phyloP scores from a whole-genome alignment of 2,888 invertebrate species.

The Chymomyza amoena region DNA sequence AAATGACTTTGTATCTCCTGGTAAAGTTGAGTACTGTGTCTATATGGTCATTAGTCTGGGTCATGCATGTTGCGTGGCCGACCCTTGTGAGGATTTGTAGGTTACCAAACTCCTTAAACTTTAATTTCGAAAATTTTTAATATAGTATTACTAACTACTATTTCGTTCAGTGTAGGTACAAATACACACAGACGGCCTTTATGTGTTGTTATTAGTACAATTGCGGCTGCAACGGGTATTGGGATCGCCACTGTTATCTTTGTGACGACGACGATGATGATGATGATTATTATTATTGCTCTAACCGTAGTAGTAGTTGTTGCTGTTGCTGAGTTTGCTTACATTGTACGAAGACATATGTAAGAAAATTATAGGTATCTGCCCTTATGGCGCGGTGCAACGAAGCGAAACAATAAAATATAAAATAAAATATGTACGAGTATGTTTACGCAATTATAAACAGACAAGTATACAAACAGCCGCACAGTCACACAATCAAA shows the following conservation, averaged over 20 bases:
- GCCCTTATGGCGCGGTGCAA: constrained; percentile 72
- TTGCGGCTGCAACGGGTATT: constrained; percentile 26
- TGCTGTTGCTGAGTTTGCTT: constrained; percentile 41
- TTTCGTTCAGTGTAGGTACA: constrained; percentile 35
- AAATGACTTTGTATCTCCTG: no score
- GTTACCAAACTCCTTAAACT: no score
- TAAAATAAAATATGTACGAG: constrained; percentile 75
- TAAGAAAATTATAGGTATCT: constrained; percentile 74
- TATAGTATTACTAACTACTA: not conserved
- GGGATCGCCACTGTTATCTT: not conserved
- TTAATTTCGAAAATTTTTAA: not conserved
- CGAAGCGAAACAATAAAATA: constrained; percentile 75
- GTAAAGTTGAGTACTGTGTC: no score
- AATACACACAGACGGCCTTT: constrained; percentile 3
- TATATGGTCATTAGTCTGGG: no score
- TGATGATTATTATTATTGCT: constrained; percentile 11
- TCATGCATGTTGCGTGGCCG: no score
- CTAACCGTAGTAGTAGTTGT: constrained; percentile 26
- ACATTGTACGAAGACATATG: constrained; percentile 66
- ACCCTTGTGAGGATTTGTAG: no score
- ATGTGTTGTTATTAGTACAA: constrained; percentile 66
- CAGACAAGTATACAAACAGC: constrained; percentile 38
- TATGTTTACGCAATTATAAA: constrained; percentile 73
- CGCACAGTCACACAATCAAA: constrained; percentile 28
- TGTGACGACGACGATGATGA: constrained; percentile 19